Conservation (phyloP, 1,140 invertebrate species). For the Drosophila kurseongensis region DNA sequence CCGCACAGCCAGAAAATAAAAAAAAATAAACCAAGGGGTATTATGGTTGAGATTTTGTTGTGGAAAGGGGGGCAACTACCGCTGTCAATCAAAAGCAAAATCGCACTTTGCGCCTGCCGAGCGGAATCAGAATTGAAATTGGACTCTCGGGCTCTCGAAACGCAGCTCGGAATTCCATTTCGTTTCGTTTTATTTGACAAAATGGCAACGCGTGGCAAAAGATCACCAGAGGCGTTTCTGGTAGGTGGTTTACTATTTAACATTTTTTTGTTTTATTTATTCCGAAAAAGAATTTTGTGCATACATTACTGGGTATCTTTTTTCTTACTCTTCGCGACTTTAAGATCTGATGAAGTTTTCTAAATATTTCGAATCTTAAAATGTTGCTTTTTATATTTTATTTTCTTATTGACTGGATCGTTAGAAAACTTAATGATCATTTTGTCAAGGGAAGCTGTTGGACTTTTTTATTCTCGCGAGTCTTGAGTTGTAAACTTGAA, state of each 20-base stretch:
- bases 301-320: too few relatives aligned
- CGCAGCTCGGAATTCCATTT: slow-evolving; percentile 48
- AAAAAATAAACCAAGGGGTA: neutral
- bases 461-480: too few relatives aligned
- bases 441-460: too few relatives aligned
- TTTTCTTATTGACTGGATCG: too few relatives aligned
- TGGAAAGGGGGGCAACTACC: neutral
- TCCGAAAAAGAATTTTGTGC: too few relatives aligned
- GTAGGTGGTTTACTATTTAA: neutral
- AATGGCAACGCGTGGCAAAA: slow-evolving; percentile 59
- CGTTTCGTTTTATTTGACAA: slow-evolving; percentile 37
- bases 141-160: slow-evolving; percentile 22
- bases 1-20: slow-evolving; percentile 35
- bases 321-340: too few relatives aligned
- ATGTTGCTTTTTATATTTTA: too few relatives aligned
- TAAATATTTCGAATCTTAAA: too few relatives aligned
- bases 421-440: too few relatives aligned
- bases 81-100: slow-evolving; percentile 65
- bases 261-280: neutral
- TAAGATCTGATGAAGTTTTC: too few relatives aligned
- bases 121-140: slow-evolving; percentile 23
- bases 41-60: neutral
- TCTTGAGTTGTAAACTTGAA: too few relatives aligned
- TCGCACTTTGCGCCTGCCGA: slow-evolving; percentile 62
- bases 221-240: slow-evolving; percentile 20